These are phyloP conservation scores for Falco punctatus DNA, from an alignment of 2,113 vertebrate species.

Conservation along the genomic window DNA sequence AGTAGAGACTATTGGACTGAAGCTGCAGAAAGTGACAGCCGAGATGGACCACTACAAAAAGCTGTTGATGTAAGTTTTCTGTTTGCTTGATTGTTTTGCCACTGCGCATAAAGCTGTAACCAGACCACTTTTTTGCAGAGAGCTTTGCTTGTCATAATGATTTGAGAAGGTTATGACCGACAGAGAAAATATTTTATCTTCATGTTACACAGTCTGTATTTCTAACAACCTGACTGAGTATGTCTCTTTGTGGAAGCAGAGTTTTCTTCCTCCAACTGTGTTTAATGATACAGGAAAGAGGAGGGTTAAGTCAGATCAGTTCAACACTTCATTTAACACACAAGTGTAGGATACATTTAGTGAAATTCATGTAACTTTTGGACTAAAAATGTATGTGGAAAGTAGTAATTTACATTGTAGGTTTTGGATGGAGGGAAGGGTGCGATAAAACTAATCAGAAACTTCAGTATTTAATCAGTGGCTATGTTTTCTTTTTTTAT, in stretches of 20 bases:
- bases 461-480: neutral
- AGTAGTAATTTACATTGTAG: neutral
- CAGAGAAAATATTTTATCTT: neutral
- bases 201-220: fast-evolving
- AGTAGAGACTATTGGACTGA: slow-evolving; percentile 70
- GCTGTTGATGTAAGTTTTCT: slow-evolving; percentile 80
- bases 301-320: neutral
- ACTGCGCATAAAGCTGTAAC: neutral
- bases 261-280: neutral
- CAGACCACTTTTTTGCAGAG: neutral
- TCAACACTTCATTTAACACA: neutral
- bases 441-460: neutral
- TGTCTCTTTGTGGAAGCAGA: neutral
- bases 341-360: neutral
- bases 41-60: slow-evolving; percentile 77
- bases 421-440: neutral
- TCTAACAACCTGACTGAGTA: neutral
- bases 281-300: neutral
- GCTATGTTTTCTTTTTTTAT: neutral
- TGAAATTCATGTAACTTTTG: neutral
- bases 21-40: slow-evolving; percentile 75
- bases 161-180: neutral
- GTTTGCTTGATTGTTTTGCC: neutral
- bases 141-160: neutral
- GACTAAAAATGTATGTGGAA: neutral